Evolutionary conservation across 1,140 invertebrate species (phyloP).

Genomic region (Rhyzopertha dominica): DNA sequence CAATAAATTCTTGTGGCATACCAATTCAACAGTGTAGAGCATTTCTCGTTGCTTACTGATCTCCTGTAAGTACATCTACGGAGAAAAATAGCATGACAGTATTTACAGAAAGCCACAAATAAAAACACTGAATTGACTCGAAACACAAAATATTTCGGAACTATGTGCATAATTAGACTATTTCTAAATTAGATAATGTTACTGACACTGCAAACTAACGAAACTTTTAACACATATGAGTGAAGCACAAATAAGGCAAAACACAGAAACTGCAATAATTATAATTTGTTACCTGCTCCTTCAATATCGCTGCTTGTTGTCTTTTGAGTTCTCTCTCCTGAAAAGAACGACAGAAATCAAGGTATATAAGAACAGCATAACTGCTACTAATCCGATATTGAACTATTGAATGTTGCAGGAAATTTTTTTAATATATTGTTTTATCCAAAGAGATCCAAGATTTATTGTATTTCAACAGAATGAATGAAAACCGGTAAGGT

Average conservation of each 20-base stretch:
- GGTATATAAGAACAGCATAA: background rate
- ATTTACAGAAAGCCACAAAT: conserved; percentile 40
- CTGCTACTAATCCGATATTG: background rate
- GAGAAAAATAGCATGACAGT: conserved; percentile 42
- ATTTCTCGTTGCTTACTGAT: conserved; percentile 82
- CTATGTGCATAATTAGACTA: too few relatives aligned
- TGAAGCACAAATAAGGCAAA: conserved; percentile 1
- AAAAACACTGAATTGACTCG: conserved; percentile 17
- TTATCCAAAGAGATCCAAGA: too few relatives aligned
- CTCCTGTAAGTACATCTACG: conserved; percentile 81
- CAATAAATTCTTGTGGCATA: conserved; percentile 51
- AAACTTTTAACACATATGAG: background rate
- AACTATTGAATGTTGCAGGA: conserved; percentile 6
- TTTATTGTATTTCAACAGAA: too few relatives aligned
- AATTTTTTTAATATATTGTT: too few relatives aligned
- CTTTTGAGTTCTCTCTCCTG: conserved; percentile 83
- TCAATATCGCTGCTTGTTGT: conserved; percentile 77
- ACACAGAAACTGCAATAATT: background rate
- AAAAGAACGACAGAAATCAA: conserved; percentile 44
- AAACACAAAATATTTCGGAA: conserved; percentile 5
- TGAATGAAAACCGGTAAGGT: too few relatives aligned
- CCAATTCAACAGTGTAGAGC: conserved; percentile 78
- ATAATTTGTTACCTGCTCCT: conserved; percentile 73
- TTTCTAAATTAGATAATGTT: too few relatives aligned
- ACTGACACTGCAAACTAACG: conserved; percentile 2